Percentiles rank a stretch among this genome's conserved stretches.
These are phyloP conservation scores for Apostichopus japonicus DNA, from an alignment of 35 echinoderm and acorn worm species.

Conservation along the genomic window DNA sequence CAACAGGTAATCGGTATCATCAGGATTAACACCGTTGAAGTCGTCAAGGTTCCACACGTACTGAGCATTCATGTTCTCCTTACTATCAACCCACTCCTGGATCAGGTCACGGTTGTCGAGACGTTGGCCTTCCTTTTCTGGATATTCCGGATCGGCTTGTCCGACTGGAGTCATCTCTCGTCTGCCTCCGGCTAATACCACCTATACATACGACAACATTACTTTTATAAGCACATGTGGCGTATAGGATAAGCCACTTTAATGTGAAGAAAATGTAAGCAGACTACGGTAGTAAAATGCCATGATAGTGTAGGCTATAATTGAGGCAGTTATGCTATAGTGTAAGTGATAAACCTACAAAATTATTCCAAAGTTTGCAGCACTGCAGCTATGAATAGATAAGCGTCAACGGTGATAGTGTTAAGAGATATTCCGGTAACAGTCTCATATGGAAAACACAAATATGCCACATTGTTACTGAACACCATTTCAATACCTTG, in stretches of 20 bases:
- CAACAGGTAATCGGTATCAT: constrained; percentile 77
- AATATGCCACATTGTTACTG: no score
- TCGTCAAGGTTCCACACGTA: constrained; percentile 89
- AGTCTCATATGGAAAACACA: no score
- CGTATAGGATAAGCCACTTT: background rate
- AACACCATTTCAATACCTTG: no score
- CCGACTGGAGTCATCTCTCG: constrained; percentile 56
- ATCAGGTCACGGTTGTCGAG: constrained; percentile 82
- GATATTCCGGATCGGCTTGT: constrained; percentile 72
- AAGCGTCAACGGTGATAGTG: no score
- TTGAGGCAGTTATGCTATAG: no score
- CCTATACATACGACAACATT: constrained; percentile 43
- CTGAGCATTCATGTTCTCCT: constrained; percentile 46
- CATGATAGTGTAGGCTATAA: no score
- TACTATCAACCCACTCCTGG: constrained; percentile 78
- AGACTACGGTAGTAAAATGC: no score
- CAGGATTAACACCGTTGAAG: constrained; percentile 68
- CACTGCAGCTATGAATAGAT: no score
- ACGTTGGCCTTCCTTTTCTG: constrained; percentile 53
- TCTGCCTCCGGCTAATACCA: constrained; percentile 86
- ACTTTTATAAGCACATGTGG: background rate
- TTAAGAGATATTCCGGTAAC: no score
- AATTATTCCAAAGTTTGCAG: no score
- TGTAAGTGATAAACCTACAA: no score
- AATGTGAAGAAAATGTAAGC: no score